Conservation (phyloP, 2,113 vertebrate genomes). For the Trachemys scripta region DNA sequence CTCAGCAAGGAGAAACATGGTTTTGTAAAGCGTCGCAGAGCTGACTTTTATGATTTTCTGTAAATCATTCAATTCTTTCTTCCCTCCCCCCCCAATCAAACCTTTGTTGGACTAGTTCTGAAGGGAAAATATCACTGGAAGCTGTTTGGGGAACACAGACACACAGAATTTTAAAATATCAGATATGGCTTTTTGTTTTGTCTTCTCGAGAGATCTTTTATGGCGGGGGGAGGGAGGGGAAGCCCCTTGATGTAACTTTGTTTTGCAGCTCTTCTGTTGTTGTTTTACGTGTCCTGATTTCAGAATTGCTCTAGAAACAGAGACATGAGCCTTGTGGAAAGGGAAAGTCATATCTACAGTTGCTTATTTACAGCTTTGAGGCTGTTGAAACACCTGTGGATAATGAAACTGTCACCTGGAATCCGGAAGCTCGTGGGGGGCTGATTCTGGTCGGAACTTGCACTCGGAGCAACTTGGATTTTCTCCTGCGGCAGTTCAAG, state of each 20-base stretch:
- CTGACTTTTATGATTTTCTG: rapidly evolving
- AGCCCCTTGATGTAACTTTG: rapidly evolving
- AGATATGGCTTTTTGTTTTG: rapidly evolving
- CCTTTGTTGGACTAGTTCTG: background rate
- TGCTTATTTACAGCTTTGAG: background rate
- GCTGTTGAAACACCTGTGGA: background rate
- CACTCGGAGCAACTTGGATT: rapidly evolving
- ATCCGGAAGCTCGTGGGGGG: rapidly evolving
- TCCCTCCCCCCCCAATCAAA: background rate
- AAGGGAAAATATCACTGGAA: background rate
- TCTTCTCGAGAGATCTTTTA: background rate
- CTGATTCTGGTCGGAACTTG: background rate
- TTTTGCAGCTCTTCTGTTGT: background rate
- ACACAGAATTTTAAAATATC: background rate
- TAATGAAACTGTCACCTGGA: rapidly evolving
- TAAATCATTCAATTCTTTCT: background rate
- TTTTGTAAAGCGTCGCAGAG: background rate
- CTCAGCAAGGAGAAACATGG: background rate
- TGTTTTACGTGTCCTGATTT: rapidly evolving
- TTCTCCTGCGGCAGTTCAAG: background rate
- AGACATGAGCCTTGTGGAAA: background rate
- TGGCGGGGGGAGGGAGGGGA: no score
- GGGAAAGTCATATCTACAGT: rapidly evolving
- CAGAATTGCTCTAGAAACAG: background rate
- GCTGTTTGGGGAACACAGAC: background rate